A percentile compares a stretch with the other conserved stretches of the same genome.
These are phyloP conservation scores for Albula goreensis DNA, from an alignment of 2,113 vertebrate genomes.

Conservation along the genomic window DNA sequence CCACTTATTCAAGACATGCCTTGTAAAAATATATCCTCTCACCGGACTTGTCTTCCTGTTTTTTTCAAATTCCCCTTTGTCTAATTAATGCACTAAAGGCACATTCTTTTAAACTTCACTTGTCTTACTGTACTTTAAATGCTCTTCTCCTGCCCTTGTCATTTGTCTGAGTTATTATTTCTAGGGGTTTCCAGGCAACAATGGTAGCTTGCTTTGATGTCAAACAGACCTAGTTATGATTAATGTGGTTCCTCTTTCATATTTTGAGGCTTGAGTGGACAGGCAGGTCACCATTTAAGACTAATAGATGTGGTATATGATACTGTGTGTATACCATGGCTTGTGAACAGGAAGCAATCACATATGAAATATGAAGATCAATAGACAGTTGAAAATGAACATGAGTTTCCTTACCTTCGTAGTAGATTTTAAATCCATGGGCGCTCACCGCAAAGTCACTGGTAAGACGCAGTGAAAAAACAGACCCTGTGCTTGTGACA, in stretches of 20 bases:
- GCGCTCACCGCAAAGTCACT: constrained; percentile 99
- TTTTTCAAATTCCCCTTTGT: neutral
- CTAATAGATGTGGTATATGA: neutral
- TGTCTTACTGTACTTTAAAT: neutral
- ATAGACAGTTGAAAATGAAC: neutral
- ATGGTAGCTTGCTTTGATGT: neutral
- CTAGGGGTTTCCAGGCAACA: neutral
- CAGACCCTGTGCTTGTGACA: constrained; percentile 93
- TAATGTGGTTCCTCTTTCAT: neutral
- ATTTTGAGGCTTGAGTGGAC: neutral
- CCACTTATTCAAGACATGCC: neutral
- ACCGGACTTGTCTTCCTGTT: neutral
- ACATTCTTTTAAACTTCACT: neutral
- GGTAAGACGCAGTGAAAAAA: constrained; percentile 95
- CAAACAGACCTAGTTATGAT: neutral
- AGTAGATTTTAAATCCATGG: constrained; percentile 96
- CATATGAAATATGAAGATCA: neutral
- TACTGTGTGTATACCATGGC: neutral
- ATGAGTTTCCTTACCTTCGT: constrained; percentile 87
- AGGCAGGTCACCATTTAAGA: neutral
- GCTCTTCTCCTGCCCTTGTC: neutral
- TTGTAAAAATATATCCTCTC: neutral
- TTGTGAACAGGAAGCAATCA: neutral
- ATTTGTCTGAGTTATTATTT: neutral
- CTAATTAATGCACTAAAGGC: neutral